A percentile compares a stretch with the other conserved stretches of the same genome.
phyloP scores from a whole-genome alignment of 2,888 invertebrate genomes.

The Diadegma fenestrale region DNA sequence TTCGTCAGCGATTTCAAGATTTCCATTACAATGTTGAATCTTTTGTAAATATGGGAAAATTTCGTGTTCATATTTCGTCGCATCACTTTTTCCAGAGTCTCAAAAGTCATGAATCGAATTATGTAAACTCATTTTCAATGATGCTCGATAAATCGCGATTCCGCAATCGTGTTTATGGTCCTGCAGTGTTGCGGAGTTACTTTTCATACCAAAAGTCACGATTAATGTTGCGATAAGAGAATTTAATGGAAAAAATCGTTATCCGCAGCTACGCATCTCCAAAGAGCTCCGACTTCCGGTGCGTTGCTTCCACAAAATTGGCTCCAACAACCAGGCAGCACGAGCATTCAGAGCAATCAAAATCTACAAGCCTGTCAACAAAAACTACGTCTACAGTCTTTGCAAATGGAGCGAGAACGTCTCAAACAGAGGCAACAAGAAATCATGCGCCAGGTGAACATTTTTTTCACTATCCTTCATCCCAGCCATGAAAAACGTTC shows the following conservation, averaged over 20 bases:
- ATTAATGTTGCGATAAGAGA: slow-evolving; percentile 59
- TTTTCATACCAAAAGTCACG: slow-evolving; percentile 14
- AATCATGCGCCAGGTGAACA: slow-evolving; percentile 92
- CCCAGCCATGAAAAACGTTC: neutral
- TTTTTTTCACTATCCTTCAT: neutral
- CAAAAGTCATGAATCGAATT: neutral
- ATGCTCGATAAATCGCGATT: neutral
- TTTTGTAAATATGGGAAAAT: neutral
- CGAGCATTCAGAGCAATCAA: slow-evolving; percentile 85
- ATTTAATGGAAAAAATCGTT: slow-evolving; percentile 42
- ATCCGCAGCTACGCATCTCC: slow-evolving; percentile 86
- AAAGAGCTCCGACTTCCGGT: slow-evolving; percentile 87
- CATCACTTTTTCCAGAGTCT: neutral
- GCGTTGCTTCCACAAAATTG: slow-evolving; percentile 87
- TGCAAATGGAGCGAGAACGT: slow-evolving; percentile 95
- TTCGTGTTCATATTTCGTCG: neutral
- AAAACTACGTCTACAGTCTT: slow-evolving; percentile 92
- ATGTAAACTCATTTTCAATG: neutral
- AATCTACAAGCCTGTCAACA: slow-evolving; percentile 89
- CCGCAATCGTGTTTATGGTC: neutral
- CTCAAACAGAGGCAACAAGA: slow-evolving; percentile 96
- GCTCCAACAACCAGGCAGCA: slow-evolving; percentile 86
- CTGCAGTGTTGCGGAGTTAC: neutral
- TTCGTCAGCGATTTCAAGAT: neutral
- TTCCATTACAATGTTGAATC: neutral